phyloP scores from a whole-genome alignment of 2,113 vertebrate genomes.

The Thinocorus orbignyianus region DNA sequence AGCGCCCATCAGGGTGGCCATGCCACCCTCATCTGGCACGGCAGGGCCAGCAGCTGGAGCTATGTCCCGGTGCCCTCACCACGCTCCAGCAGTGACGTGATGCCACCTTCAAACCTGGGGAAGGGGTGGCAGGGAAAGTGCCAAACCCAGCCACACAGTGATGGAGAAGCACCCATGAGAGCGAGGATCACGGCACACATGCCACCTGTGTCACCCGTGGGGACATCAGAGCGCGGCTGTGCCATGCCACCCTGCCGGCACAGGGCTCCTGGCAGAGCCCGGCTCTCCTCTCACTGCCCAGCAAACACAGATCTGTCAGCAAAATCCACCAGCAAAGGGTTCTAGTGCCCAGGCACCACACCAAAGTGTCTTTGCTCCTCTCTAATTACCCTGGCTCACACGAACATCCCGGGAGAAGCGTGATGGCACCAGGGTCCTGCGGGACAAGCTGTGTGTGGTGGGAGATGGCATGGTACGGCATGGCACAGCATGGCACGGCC shows the following conservation, averaged over 20 bases:
- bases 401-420: rapidly evolving
- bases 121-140: neutral
- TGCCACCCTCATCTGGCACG: rapidly evolving
- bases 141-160: rapidly evolving
- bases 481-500: rapidly evolving
- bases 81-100: rapidly evolving
- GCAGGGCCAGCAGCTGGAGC: neutral
- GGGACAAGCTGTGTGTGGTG: rapidly evolving
- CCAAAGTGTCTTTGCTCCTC: neutral
- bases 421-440: rapidly evolving
- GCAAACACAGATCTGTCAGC: neutral
- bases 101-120: neutral
- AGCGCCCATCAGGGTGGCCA: neutral
- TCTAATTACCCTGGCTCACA: neutral
- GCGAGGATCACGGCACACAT: rapidly evolving
- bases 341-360: neutral
- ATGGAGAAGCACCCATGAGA: neutral
- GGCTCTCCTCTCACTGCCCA: neutral
- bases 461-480: neutral
- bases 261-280: neutral
- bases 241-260: neutral
- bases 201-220: neutral
- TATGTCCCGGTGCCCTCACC: neutral
- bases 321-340: neutral
- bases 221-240: neutral